These are phyloP conservation scores for Trachelipus rathkii DNA, from an alignment of 1,140 invertebrate genomes.

Conservation along the genomic window DNA sequence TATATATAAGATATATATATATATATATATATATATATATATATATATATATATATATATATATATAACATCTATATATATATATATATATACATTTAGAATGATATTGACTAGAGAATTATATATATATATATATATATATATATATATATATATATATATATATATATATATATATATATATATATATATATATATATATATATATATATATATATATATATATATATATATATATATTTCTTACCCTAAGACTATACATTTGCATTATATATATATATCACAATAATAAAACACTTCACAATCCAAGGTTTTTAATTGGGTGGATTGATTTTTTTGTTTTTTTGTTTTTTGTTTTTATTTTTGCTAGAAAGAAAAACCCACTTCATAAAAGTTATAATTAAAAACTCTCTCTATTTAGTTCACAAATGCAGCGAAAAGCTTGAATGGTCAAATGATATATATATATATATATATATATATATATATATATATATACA, in stretches of 20 bases:
- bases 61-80: conserved; percentile 6
- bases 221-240: conserved; percentile 13
- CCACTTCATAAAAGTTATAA: not conserved
- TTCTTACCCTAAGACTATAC: too few species aligned
- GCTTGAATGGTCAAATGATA: not conserved
- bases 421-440: too few species aligned
- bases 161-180: conserved; percentile 15
- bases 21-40: not conserved
- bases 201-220: conserved; percentile 15
- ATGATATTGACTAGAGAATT: too few species aligned
- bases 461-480: conserved; percentile 8
- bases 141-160: not conserved
- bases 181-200: conserved; percentile 4
- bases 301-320: too few species aligned
- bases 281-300: not conserved
- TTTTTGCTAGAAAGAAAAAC: not conserved
- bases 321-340: too few species aligned
- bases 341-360: too few species aligned
- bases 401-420: not conserved
- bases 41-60: conserved; percentile 7
- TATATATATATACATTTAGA: conserved; percentile 6
- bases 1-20: conserved; percentile 6
- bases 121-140: not conserved
- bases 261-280: conserved; percentile 15
- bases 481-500: conserved; percentile 9